Evolutionary conservation across 2,797 vertebrate species (phyloP).

Genomic region (Phrynocephalus guinanensis): DNA sequence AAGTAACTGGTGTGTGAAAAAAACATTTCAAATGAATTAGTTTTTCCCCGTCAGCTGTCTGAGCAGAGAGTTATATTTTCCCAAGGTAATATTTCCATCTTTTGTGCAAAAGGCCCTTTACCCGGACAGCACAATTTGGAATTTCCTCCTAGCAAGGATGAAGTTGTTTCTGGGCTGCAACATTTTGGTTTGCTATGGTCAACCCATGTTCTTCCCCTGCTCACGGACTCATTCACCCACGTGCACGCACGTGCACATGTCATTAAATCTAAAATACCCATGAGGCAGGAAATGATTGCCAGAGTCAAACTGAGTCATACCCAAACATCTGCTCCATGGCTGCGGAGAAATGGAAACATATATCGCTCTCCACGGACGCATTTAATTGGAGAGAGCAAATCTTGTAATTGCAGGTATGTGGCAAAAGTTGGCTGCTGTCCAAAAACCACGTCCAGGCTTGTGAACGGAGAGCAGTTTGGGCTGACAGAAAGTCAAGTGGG

Average conservation of each 20-base stretch:
- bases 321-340: neutral
- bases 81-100: neutral
- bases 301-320: neutral
- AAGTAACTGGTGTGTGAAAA: too few relatives aligned
- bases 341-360: neutral
- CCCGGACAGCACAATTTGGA: neutral
- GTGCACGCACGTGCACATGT: neutral
- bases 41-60: too few relatives aligned
- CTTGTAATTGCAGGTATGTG: neutral
- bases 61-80: neutral
- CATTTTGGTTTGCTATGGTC: neutral
- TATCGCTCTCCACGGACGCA: neutral
- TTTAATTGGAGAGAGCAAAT: constrained; percentile 8
- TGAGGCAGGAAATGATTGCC: neutral
- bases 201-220: neutral
- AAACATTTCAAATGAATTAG: too few relatives aligned
- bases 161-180: neutral
- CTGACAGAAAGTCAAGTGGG: neutral
- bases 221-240: neutral
- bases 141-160: neutral
- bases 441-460: neutral
- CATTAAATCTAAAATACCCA: neutral
- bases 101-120: neutral
- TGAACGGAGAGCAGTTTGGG: neutral
- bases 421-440: neutral